Evolutionary conservation across 2,888 invertebrate species (phyloP).

Genomic region (Micoletzkya japonica): DNA sequence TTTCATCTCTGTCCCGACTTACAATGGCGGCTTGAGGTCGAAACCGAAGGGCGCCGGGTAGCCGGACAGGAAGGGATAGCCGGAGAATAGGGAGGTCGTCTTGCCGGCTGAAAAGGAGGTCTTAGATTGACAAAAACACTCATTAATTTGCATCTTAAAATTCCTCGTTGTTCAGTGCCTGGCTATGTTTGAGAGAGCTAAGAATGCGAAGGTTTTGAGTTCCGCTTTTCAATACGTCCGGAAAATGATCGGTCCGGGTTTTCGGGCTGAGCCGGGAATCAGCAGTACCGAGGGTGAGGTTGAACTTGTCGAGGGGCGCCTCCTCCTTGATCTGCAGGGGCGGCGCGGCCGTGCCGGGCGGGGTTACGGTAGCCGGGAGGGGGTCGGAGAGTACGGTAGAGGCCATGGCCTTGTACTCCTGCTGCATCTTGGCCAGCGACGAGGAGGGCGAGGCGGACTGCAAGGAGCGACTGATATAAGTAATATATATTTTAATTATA

Average conservation of each 20-base stretch:
- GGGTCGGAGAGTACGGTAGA: conserved; percentile 33
- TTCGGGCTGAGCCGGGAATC: background rate
- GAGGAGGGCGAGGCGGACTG: conserved; percentile 13
- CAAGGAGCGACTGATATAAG: background rate
- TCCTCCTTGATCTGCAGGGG: conserved; percentile 26
- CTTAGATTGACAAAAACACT: no score
- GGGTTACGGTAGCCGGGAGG: conserved; percentile 29
- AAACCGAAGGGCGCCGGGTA: no score
- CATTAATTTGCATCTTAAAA: no score
- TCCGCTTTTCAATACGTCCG: no score
- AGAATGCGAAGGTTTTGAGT: no score
- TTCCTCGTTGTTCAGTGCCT: no score
- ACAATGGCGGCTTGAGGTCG: no score
- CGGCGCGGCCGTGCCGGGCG: conserved; percentile 30
- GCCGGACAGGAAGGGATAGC: no score
- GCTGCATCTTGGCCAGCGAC: conserved; percentile 16
- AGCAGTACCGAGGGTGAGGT: conserved; percentile 10
- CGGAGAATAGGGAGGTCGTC: no score
- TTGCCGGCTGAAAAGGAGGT: no score
- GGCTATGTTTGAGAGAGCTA: background rate
- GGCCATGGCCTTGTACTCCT: conserved; percentile 10
- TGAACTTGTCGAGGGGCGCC: background rate
- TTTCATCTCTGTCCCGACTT: no score
- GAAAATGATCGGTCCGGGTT: background rate
- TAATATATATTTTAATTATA: background rate